Base-by-base conservation (phyloP, 2,797 vertebrate species). In the Fringilla coelebs region DNA sequence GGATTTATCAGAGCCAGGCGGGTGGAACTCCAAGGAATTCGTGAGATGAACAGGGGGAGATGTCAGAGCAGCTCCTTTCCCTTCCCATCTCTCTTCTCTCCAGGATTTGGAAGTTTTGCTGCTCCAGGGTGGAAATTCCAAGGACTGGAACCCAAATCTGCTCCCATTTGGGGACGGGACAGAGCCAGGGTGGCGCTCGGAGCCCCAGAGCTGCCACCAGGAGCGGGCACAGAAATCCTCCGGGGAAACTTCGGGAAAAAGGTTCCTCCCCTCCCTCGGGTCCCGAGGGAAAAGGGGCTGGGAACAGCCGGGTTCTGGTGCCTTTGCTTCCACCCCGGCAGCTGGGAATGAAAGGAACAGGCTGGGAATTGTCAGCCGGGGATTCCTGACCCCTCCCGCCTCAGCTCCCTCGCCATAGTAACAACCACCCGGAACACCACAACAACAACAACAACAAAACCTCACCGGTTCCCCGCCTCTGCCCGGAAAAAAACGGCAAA, bases 351-450 rank as follows among this genome's bases (percentile, higher is more conserved):
- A 14, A 9, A 17, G 34, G 87, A 85, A 9, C 67, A 32, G 7
- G 55, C 87, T 60, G 3, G 67, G 76, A n/a, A 90, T 57, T 15
- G 34, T 43, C 72, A 90, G 86, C 25, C 84, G 75, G 89, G 77
- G 7, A 93, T 96, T 96, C 65, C 84, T 94, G 96, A 90, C 91
- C 96, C 81, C 43, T 26, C 24, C 48, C 48, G 51, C 80, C 58
- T 62, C 41, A 55, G 80, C 34, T 93, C 80, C 85, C 91, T 90
- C 85, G 46, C 93, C 94, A 96, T 96, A 74, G 94, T 49, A 94
- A 97, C 95, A 87, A 79, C 66, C 73, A 26, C 22, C 55, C 6
- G 57, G 77, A 71, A 75, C 78, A 72, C 7, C 31, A n/a, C 54
- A 79, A 63, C 41, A 62, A 62, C 34, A 62, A 62, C 34, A 22